Evolutionary conservation across 2,113 vertebrate genomes (phyloP), one percentile per base, ranked within the genome.

Genomic region (Phylloscopus trochilus): DNA sequence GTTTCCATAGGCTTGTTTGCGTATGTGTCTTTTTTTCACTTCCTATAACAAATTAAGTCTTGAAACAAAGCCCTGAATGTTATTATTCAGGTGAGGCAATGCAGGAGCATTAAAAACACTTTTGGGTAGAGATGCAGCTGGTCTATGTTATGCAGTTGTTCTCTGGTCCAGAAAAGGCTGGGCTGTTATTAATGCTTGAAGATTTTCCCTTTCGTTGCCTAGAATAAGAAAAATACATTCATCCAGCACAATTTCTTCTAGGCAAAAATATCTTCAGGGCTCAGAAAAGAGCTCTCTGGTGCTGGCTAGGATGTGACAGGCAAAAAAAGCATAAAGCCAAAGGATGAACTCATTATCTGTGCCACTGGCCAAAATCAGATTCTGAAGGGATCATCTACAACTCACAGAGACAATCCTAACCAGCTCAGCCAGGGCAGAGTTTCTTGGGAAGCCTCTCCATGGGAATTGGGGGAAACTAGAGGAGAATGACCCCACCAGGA

Each of bases 81-180:
- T 90, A 88, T 93, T 86, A 90, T 96, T 96, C 96, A 97, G 96
- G 95, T 97, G 77, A 92, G 66, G 86, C 79, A 96, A 84, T 9
- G 62, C 58, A 90, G 58, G 23, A 81, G 67, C 80, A 79, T 90
- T 93, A 89, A 90, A 96, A 79, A 1, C 64, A 66, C 26, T 94
- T 94, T 81, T 51, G 83, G 89, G 85, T 96, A 83, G 51, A 68
- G 64, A 94, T 82, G 73, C 90, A 95, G 75, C 86, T 97, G 92
- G 89, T 96, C 83, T 59, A 87, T 30, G 91, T 93, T 94, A 95
- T n/a, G n/a, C 68, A 81, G 69, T 64, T 90, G 73, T 90, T 96
- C 89, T 97, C 92, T 94, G 27, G 13, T 89, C 80, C 92, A 94
- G 89, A 87, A 93, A 94, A 78, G 30, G 64, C 47, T 92, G 80